These are phyloP conservation scores for Bursaphelenchus mucronatus DNA, from an alignment of 1,140 invertebrate species.

Conservation along the genomic window DNA sequence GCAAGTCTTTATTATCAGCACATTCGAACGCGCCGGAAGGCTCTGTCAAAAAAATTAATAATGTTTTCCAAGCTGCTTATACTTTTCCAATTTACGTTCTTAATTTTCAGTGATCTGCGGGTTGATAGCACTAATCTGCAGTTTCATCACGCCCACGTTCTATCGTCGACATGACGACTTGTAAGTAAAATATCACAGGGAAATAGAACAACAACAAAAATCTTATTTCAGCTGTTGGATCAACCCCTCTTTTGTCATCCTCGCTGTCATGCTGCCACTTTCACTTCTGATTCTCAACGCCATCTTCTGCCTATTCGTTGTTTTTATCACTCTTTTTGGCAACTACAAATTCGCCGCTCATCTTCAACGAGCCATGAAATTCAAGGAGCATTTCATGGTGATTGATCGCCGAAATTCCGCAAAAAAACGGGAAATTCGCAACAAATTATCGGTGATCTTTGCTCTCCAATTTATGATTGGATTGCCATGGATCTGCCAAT, in stretches of 20 bases:
- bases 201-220: too few species aligned
- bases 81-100: too few species aligned
- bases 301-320: constrained; percentile 17
- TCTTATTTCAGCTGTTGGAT: constrained; percentile 13
- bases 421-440: too few species aligned
- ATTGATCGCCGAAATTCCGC: constrained; percentile 1
- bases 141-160: too few species aligned
- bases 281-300: constrained; percentile 1
- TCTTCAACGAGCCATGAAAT: neutral
- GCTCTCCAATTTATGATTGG: constrained; percentile 8
- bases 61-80: too few species aligned
- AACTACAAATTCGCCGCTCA: neutral
- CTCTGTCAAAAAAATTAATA: too few species aligned
- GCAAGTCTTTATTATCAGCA: too few species aligned
- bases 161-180: too few species aligned
- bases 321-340: neutral
- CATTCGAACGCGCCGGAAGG: too few species aligned
- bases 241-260: neutral
- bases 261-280: constrained; percentile 9
- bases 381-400: neutral
- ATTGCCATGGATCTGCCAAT: constrained; percentile 3
- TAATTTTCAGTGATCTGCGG: too few species aligned
- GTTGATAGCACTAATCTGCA: too few species aligned
- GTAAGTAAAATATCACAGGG: too few species aligned
- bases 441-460: neutral